Evolutionary conservation across 2,797 vertebrate genomes (phyloP).

Genomic region (Molossus molossus): DNA sequence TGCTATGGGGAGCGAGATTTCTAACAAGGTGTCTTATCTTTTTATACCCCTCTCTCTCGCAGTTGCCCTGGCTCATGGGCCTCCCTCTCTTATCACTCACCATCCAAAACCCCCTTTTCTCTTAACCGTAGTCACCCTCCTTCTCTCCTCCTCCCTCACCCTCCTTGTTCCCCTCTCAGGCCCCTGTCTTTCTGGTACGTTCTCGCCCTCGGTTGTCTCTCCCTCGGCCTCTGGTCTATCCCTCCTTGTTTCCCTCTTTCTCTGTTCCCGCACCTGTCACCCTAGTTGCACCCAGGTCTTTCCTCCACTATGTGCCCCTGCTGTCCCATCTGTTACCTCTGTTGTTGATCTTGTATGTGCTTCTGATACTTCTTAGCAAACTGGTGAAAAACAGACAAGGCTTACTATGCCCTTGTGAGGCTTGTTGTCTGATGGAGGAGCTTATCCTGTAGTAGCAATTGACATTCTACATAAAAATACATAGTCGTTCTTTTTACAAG

Average conservation of each 20-base stretch:
- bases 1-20: neutral
- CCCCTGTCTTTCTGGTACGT: neutral
- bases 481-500: neutral
- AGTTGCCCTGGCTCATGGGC: neutral
- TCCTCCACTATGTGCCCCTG: neutral
- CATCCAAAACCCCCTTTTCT: neutral
- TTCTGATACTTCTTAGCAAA: neutral
- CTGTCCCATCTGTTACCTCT: neutral
- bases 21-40: neutral
- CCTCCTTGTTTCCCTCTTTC: neutral
- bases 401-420: neutral
- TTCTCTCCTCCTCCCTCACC: neutral
- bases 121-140: neutral
- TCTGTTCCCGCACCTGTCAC: neutral
- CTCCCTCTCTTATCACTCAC: neutral
- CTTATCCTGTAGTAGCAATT: neutral
- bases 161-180: fast-evolving
- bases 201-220: fast-evolving
- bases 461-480: neutral
- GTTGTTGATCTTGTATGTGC: too few species aligned
- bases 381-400: neutral
- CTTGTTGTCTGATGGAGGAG: neutral
- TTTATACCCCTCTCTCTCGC: neutral
- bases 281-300: too few species aligned
- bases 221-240: too few species aligned